Percentiles rank a stretch among this genome's conserved stretches.
phyloP scores from a whole-genome alignment of 2,113 vertebrate species.

The Smithornis capensis region DNA sequence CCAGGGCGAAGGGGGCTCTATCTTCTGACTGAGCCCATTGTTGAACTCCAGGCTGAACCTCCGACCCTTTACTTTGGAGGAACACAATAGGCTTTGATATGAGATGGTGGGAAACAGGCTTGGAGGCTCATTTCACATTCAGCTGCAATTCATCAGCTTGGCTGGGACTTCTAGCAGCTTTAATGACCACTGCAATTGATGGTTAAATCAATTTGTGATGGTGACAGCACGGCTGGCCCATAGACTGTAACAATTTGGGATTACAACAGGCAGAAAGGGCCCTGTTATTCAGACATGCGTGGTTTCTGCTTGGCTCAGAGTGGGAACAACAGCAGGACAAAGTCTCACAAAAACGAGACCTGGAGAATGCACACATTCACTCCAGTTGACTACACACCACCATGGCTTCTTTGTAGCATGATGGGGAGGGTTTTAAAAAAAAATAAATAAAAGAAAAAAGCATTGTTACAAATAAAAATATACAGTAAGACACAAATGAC shows the following conservation, averaged over 20 bases:
- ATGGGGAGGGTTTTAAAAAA: neutral
- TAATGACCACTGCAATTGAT: conserved; percentile 90
- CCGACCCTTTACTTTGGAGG: conserved; percentile 86
- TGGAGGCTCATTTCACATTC: conserved; percentile 85
- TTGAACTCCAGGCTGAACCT: conserved; percentile 85
- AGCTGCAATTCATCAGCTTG: conserved; percentile 84
- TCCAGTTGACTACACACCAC: conserved; percentile 71
- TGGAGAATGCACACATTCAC: conserved; percentile 72
- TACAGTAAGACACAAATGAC: conserved; percentile 73
- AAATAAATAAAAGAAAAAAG: neutral
- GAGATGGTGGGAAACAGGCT: conserved; percentile 89
- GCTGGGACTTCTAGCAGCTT: conserved; percentile 80
- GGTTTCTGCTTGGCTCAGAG: conserved; percentile 66
- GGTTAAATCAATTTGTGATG: conserved; percentile 95
- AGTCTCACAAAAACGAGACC: conserved; percentile 70
- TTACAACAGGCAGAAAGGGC: conserved; percentile 83
- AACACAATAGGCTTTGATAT: conserved; percentile 95
- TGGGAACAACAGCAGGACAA: conserved; percentile 76
- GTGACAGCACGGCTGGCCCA: conserved; percentile 88
- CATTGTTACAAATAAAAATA: conserved; percentile 68
- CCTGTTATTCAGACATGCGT: conserved; percentile 78
- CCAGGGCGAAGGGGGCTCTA: conserved; percentile 72
- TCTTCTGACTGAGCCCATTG: conserved; percentile 81
- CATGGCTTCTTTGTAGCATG: conserved; percentile 11
- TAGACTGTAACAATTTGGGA: conserved; percentile 89